These are phyloP conservation scores for Hapalemur alaotrensis DNA, from an alignment of 2,797 vertebrate species.

Conservation along the genomic window DNA sequence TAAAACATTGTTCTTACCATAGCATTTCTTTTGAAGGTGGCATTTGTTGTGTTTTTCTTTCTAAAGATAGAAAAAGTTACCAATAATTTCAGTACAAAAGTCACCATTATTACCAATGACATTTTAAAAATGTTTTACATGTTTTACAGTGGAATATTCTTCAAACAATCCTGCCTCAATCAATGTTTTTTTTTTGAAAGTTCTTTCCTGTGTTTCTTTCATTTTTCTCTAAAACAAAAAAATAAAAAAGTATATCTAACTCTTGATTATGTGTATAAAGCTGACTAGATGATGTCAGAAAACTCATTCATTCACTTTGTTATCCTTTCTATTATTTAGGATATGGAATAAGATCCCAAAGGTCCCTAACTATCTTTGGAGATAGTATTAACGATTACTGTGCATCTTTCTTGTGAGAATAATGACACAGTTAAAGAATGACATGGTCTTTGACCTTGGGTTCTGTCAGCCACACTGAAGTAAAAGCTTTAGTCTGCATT, in stretches of 20 bases:
- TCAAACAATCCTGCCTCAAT: neutral
- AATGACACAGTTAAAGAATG: neutral
- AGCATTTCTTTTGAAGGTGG: neutral
- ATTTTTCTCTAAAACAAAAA: conserved; percentile 10
- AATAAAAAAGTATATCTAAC: neutral
- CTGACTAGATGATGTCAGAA: neutral
- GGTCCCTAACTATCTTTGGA: neutral
- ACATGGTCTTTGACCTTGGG: neutral
- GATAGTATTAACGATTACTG: neutral
- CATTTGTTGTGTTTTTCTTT: neutral
- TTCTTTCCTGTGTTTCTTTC: neutral
- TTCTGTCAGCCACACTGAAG: neutral
- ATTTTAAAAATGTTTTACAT: neutral
- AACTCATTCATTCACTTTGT: neutral
- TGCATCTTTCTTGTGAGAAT: neutral
- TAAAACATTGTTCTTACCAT: neutral
- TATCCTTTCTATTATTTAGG: neutral
- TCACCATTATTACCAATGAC: neutral
- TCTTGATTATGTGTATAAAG: neutral
- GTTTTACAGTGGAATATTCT: neutral
- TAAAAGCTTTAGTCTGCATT: neutral
- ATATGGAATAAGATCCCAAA: neutral
- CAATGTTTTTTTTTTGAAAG: neutral
- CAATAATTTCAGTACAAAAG: conserved; percentile 3
- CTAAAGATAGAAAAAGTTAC: neutral